Base-by-base conservation (phyloP, 2,888 invertebrate genomes). In the Euproctis similis region DNA sequence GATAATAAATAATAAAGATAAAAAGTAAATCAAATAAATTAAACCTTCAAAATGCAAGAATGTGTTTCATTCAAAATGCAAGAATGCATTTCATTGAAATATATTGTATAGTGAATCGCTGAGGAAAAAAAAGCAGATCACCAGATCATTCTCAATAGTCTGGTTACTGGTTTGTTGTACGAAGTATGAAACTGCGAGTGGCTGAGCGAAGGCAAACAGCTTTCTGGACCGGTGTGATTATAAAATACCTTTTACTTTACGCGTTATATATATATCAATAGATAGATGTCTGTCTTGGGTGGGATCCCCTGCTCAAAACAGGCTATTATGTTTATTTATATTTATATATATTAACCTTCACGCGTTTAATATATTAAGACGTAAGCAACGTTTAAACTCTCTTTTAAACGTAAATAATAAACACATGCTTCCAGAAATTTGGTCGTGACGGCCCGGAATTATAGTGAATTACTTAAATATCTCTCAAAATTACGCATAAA, bases 201-300 rank as follows among this genome's bases (percentile, higher is more conserved):
- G 53, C n/a, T 46, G 46, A 46, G 53, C 53, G 74, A 81, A 81
- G 82, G 80, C 52, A 73, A 78, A 69, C 81, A 48, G 66, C 77
- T 77, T 78, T 76, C 64, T 42, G 59, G 55, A 31, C 33, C 26
- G 45, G 54, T 54, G 16, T 10, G 27, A 28, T 23, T 29, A 33
- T 28, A 37, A 42, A 43, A 47, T 31, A 36, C 42, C 47, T 60
- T 64, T 60, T 62, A 59, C 50, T 46, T 34, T 42, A 37, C 14
- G 14, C 4, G 4, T 14, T 14, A 14, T n/a, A n/a, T n/a, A n/a
- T n/a, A n/a, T n/a, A n/a, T n/a, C 36, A 29, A 47, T 39, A 26
- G 26, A 43, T 40, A 39, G 28, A 38, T 39, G 45, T 35, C 32
- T 37, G 24, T 26, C 24, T 59, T 68, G 54, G 67, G 66, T 55